phyloP scores from a whole-genome alignment of 2,113 vertebrate species.

The Pontoporia blainvillei region DNA sequence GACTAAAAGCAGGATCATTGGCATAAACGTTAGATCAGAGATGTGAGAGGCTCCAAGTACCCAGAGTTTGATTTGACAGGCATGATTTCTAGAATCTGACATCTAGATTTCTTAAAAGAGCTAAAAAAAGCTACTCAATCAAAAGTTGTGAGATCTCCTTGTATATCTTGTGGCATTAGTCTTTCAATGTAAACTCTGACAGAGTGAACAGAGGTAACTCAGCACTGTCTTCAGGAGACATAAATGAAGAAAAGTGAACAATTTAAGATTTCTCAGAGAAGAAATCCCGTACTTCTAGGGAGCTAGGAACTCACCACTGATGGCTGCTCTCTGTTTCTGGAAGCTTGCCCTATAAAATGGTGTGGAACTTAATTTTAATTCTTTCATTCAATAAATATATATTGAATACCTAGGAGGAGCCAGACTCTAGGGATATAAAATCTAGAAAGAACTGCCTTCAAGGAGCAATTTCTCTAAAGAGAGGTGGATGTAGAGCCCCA shows the following conservation, averaged over 20 bases:
- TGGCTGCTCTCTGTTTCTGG: not conserved
- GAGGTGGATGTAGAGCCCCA: not conserved
- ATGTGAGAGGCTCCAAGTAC: not conserved
- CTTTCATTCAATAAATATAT: not conserved
- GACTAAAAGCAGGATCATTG: slow-evolving; percentile 34
- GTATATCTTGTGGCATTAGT: not conserved
- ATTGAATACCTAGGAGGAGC: not conserved
- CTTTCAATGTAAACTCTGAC: not conserved
- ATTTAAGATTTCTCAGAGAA: not conserved
- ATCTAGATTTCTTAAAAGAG: not conserved
- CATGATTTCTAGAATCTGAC: not conserved
- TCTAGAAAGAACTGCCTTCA: not conserved
- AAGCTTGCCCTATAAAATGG: not conserved
- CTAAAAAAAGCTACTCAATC: not conserved
- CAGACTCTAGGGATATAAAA: not conserved
- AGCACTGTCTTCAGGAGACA: not conserved
- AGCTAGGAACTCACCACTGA: not conserved
- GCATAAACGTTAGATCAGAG: not conserved
- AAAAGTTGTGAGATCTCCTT: not conserved
- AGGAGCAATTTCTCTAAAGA: not conserved
- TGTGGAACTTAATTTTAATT: not conserved
- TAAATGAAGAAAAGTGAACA: slow-evolving; percentile 2
- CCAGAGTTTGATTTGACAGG: not conserved
- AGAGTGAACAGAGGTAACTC: not conserved
- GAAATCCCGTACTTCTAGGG: not conserved